Evolutionary conservation across 2,113 vertebrate genomes (phyloP), one percentile per base, ranked within the genome.

Genomic region (Marmota flaviventris): DNA sequence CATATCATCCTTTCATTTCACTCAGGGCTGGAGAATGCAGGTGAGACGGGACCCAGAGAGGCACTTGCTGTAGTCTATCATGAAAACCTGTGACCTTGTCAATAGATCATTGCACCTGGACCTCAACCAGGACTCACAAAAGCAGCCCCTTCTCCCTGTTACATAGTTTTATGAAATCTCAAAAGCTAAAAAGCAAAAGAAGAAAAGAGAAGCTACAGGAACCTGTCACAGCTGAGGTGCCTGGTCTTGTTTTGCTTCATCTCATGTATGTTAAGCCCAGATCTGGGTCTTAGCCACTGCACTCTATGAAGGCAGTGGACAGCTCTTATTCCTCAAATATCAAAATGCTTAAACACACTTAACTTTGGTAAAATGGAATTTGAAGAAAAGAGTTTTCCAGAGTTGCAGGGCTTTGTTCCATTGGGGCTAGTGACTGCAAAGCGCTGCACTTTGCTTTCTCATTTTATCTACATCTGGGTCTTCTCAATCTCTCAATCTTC

Each of bases 11-110:
- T 85, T 8, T 48, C 48, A 20, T 51, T 79, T 13, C 34, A 34
- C 51, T 61, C 13, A 1, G 39, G 63, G 25, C 3, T 48, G 13
- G 34, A 72, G 34, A 51, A 51, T 34, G 32, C 48, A 72, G 8
- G 5, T n/a, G 17, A 84, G 4, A n/a, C 12, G 24, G 73, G 16
- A 51, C 29, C 4, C 73, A 37, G 72, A 48, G 22, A 67, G 16
- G 9, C 24, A 20, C 42, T 61, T 58, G 27, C 17, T 48, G 0
- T 6, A 2, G 2, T 5, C n/a, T 39, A 3, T 24, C 4, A 1
- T 22, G 32, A 67, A 85, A 22, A 12, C 24, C 32, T 58, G 45
- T 24, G 61, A 17, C 24, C 11, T 6, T 9, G 3, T 29, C 24
- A 27, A 5, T 10, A 37, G n/a, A 10, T 34, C 72, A 24, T 34